Evolutionary conservation across 2,888 invertebrate species (phyloP).

Genomic region (Ormyrus nitidulus): DNA sequence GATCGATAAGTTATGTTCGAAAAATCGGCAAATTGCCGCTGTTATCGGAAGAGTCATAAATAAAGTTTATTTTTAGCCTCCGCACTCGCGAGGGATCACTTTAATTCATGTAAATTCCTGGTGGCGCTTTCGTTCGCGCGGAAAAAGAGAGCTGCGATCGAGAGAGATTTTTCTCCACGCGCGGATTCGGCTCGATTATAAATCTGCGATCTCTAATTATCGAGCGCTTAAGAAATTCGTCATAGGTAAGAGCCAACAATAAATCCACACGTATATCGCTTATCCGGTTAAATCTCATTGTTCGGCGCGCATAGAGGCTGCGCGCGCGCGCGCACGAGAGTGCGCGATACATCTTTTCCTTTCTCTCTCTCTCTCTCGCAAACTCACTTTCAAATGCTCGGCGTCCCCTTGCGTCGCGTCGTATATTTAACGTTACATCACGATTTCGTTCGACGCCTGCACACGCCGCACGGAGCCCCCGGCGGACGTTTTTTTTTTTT

Average conservation of each 20-base stretch:
- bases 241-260: not conserved
- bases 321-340: not conserved
- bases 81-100: too few species aligned
- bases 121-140: too few species aligned
- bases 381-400: constrained; percentile 39
- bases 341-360: not conserved
- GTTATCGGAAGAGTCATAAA: too few species aligned
- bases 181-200: too few species aligned
- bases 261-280: not conserved
- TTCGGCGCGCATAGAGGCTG: not conserved
- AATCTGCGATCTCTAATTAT: constrained; percentile 1
- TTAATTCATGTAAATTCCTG: too few species aligned
- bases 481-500: constrained; percentile 18
- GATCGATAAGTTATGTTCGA: too few species aligned
- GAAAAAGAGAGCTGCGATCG: too few species aligned
- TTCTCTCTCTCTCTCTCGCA: constrained; percentile 1
- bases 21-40: too few species aligned
- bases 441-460: constrained; percentile 45
- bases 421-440: constrained; percentile 41
- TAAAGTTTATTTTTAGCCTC: too few species aligned
- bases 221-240: not conserved
- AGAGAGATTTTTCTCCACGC: too few species aligned
- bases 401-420: constrained; percentile 1
- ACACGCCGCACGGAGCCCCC: not conserved
- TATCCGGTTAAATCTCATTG: too few species aligned